A percentile compares a stretch with the other conserved stretches of the same genome.
These are phyloP conservation scores for Oceanodroma leucorhoa DNA, from an alignment of 2,797 vertebrate genomes.

Conservation along the genomic window DNA sequence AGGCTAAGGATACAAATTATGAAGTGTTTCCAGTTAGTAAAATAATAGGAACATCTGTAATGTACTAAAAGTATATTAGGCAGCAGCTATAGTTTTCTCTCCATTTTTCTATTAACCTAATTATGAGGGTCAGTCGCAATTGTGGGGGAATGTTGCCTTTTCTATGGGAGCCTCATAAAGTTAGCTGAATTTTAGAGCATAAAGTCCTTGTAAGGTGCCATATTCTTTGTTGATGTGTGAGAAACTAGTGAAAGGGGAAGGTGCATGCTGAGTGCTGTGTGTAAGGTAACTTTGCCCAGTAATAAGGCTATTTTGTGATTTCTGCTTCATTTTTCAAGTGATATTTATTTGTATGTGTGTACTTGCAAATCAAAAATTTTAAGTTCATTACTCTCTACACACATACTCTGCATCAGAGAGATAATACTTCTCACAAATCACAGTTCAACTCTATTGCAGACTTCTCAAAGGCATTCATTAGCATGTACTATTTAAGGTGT, in stretches of 20 bases:
- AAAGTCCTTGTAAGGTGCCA: not conserved
- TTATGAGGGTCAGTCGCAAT: not conserved
- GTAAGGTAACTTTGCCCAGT: not conserved
- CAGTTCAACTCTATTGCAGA: not conserved
- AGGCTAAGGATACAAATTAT: not conserved
- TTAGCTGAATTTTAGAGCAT: not conserved
- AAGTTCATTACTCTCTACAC: not conserved
- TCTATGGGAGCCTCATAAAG: not conserved
- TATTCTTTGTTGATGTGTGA: not conserved
- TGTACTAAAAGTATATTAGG: not conserved
- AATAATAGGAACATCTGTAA: constrained; percentile 33
- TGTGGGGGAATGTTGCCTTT: not conserved
- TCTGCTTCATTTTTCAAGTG: not conserved
- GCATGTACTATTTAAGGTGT: not conserved
- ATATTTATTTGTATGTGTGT: not conserved
- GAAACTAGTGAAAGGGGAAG: not conserved
- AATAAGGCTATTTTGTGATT: not conserved
- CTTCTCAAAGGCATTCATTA: not conserved
- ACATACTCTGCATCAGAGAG: not conserved
- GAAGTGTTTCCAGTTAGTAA: constrained; percentile 35
- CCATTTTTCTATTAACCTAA: constrained; percentile 7
- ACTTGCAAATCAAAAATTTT: not conserved
- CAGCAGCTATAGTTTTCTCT: not conserved
- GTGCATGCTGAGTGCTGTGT: not conserved
- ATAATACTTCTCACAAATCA: not conserved